Conservation (phyloP, 2,888 invertebrate genomes). For the Lathronympha strigana region DNA sequence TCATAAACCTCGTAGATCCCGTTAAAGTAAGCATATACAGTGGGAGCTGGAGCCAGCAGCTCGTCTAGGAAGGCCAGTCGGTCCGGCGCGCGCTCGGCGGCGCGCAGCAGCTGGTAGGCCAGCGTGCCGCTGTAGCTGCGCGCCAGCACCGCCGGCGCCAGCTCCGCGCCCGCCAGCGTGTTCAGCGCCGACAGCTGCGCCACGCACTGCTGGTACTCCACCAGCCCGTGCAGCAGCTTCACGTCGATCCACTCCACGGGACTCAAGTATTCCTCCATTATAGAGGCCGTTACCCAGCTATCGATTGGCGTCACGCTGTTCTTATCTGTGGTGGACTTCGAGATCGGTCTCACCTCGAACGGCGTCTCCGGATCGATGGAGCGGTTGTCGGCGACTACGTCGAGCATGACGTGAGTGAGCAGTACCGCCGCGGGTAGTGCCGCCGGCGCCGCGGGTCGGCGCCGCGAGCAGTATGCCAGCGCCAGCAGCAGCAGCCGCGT, state of each 20-base stretch:
- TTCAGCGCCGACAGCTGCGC: slow-evolving; percentile 43
- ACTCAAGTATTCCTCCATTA: slow-evolving; percentile 33
- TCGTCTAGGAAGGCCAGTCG: slow-evolving; percentile 21
- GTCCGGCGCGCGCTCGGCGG: not conserved
- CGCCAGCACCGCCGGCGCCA: slow-evolving; percentile 20
- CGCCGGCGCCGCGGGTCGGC: slow-evolving; percentile 17
- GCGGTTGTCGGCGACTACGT: slow-evolving; percentile 3
- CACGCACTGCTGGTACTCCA: slow-evolving; percentile 42
- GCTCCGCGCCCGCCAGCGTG: slow-evolving; percentile 39
- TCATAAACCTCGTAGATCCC: slow-evolving; percentile 19
- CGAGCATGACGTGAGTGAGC: slow-evolving; percentile 34
- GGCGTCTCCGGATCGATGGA: not conserved
- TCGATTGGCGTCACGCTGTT: slow-evolving; percentile 40
- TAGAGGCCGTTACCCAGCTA: slow-evolving; percentile 41
- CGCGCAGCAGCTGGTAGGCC: slow-evolving; percentile 35
- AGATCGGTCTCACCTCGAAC: slow-evolving; percentile 11
- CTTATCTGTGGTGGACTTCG: not conserved
- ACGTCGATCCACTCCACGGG: not conserved
- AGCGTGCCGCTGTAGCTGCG: slow-evolving; percentile 42
- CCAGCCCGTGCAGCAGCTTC: slow-evolving; percentile 25
- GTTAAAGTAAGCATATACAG: slow-evolving; percentile 31
- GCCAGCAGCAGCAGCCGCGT: slow-evolving; percentile 36
- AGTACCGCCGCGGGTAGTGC: slow-evolving; percentile 26
- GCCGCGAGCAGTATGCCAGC: slow-evolving; percentile 50
- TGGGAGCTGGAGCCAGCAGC: slow-evolving; percentile 36